Evolutionary conservation across 2,888 invertebrate species (phyloP), one percentile per base, ranked within the genome.

Genomic region (Gymnoscelis rufifasciata): DNA sequence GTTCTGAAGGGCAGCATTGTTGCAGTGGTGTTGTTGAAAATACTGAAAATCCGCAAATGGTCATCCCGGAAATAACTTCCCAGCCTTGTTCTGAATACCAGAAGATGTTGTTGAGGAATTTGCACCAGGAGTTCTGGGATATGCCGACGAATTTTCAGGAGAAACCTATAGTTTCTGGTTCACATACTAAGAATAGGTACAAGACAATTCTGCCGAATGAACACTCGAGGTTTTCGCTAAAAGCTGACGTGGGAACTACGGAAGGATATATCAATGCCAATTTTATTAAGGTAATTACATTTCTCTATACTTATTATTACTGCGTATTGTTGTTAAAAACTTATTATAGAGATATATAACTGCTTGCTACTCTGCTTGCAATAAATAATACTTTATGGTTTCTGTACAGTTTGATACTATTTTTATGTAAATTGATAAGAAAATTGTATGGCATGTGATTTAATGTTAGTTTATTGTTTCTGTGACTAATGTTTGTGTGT

Each of bases 221-320:
- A 65, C 93, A 94, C 63, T 95, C 95, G 2, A 89, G 97, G 58
- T 95, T 97, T 12, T 90, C 93, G 33, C 76, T 97, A 57, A 75
- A 82, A n/a, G 62, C 73, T 0, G 88, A 82, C 2, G 56, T 60
- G n/a, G 90, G 90, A 11, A 76, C 79, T 29, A 78, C 90, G 4
- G 93, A 94, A 71, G 92, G 92, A 48, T 97, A 97, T 71, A 96
- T 97, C 47, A 97, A 97, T 87, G 97, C 97, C 61, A 97, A 97
- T 88, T 97, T 94, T 76, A 95, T 97, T 60, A 93, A 95, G 90
- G 96, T 96, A 68, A 81, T 68, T 12, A 26, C n/a, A n/a, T n/a
- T n/a, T n/a, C n/a, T n/a, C n/a, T n/a, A n/a, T n/a, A n/a, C n/a
- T n/a, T n/a, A n/a, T n/a, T n/a, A n/a, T n/a, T n/a, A n/a, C n/a